Conservation (phyloP, 2,797 vertebrate species). For the Anas flavirostris region DNA sequence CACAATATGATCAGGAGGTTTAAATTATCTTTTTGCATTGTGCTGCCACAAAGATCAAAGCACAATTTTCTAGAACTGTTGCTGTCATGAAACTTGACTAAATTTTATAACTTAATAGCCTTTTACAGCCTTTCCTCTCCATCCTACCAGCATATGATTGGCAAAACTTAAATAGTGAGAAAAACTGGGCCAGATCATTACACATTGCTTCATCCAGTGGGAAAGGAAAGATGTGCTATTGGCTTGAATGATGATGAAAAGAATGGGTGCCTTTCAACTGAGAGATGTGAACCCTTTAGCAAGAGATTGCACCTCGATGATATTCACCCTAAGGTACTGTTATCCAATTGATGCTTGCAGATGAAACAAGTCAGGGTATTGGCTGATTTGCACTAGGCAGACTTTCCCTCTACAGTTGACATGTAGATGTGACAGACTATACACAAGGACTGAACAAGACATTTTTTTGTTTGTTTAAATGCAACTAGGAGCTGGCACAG, state of each 20-base stretch:
- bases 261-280: background rate
- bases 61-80: background rate
- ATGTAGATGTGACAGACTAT: background rate
- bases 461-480: background rate
- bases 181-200: background rate
- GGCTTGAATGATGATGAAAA: background rate
- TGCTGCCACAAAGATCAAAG: constrained; percentile 12
- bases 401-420: background rate
- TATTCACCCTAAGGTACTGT: background rate
- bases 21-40: constrained; percentile 10
- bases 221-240: background rate
- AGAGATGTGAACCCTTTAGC: background rate
- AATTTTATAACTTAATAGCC: background rate
- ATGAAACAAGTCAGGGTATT: background rate
- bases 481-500: background rate
- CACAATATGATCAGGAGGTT: background rate
- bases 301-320: background rate
- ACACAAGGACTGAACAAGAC: background rate
- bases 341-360: background rate
- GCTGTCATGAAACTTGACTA: constrained; percentile 21
- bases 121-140: background rate
- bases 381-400: background rate
- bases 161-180: constrained; percentile 16
- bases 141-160: background rate
- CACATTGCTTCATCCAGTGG: background rate